These are phyloP conservation scores for Lordiphosa collinella DNA, from an alignment of 1,140 invertebrate genomes.

Conservation along the genomic window DNA sequence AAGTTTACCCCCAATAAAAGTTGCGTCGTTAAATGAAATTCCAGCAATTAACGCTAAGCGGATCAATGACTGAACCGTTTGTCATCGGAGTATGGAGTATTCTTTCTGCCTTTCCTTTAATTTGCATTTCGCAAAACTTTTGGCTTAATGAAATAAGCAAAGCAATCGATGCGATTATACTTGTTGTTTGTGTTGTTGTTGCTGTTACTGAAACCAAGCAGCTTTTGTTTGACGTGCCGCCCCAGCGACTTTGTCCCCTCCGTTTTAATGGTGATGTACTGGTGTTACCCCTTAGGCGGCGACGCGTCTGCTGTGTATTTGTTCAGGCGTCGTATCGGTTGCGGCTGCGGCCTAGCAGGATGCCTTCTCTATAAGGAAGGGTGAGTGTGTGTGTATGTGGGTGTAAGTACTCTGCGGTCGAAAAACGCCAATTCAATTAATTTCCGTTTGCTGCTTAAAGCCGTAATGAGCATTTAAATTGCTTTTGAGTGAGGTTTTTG, in stretches of 20 bases:
- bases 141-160: conserved; percentile 66
- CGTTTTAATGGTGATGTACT: neutral
- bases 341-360: conserved; percentile 65
- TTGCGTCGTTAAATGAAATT: conserved; percentile 54
- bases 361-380: conserved; percentile 20
- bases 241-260: neutral
- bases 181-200: conserved; percentile 29
- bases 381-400: conserved; percentile 13
- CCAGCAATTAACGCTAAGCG: conserved; percentile 72
- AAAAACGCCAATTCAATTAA: conserved; percentile 76
- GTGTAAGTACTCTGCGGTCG: conserved; percentile 40
- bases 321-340: conserved; percentile 75
- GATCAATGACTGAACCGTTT: conserved; percentile 44
- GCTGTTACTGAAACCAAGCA: conserved; percentile 47
- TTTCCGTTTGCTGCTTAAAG: conserved; percentile 69
- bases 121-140: conserved; percentile 63
- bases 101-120: conserved; percentile 22
- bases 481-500: conserved; percentile 67
- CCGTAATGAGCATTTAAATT: conserved; percentile 77
- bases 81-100: conserved; percentile 41
- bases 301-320: conserved; percentile 46
- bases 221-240: conserved; percentile 14
- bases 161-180: conserved; percentile 63
- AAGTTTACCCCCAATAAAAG: conserved; percentile 20
- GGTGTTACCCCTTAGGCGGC: conserved; percentile 1